Conservation (phyloP, 1,140 invertebrate genomes). For the Armadillidium nasatum region DNA sequence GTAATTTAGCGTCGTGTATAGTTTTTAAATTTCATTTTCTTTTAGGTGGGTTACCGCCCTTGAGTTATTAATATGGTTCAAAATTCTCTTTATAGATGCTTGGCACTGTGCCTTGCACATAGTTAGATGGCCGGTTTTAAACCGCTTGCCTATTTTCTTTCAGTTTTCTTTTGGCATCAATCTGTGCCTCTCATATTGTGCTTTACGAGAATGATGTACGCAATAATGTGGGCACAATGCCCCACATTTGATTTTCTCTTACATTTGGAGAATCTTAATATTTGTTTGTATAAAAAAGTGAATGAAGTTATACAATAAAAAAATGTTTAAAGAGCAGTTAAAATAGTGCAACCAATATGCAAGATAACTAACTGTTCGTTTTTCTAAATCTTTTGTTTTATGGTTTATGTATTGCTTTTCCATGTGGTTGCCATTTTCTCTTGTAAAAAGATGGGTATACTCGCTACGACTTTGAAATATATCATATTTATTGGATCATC, state of each 20-base stretch:
- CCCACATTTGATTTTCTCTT: background rate
- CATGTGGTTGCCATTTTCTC: background rate
- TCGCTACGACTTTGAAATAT: background rate
- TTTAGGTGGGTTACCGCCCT: background rate
- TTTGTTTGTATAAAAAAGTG: too few relatives aligned
- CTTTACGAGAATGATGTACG: background rate
- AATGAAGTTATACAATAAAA: too few relatives aligned
- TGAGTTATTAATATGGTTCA: background rate
- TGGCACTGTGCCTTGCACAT: background rate
- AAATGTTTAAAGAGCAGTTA: too few relatives aligned
- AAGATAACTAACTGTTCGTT: background rate
- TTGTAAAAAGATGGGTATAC: background rate
- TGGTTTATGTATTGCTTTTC: background rate
- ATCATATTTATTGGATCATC: background rate
- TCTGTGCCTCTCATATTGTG: background rate
- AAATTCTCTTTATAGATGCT: slow-evolving; percentile 1
- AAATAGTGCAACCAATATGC: too few relatives aligned
- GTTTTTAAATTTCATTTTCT: too few relatives aligned
- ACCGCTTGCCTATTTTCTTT: background rate
- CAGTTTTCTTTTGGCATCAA: background rate
- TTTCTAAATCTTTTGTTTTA: background rate
- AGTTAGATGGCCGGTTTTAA: background rate
- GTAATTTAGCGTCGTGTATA: too few relatives aligned
- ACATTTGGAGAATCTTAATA: background rate
- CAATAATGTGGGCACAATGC: background rate